Conservation (phyloP, 2,888 invertebrate genomes). For the Eristalinus aeneus region DNA sequence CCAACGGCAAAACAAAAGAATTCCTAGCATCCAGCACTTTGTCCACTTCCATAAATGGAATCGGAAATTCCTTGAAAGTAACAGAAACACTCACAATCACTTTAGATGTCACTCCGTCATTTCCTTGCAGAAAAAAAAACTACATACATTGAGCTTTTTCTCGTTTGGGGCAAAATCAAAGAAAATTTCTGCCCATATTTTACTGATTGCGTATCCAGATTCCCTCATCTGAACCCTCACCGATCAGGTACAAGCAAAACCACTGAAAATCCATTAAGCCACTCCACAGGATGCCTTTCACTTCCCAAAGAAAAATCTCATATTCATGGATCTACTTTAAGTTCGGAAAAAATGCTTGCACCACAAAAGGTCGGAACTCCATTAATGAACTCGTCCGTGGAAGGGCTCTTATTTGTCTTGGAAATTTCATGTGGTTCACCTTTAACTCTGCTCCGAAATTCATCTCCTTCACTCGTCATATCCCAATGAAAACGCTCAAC, state of each 20-base stretch:
- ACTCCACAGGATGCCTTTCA: constrained; percentile 37
- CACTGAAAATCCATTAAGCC: constrained; percentile 58
- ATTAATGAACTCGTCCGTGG: constrained; percentile 37
- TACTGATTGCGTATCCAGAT: neutral
- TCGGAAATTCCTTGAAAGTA: neutral
- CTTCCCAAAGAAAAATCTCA: constrained; percentile 12
- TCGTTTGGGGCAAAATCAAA: neutral
- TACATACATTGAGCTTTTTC: neutral
- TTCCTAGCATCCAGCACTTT: neutral
- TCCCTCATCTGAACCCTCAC: neutral
- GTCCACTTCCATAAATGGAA: neutral
- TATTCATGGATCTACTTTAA: constrained; percentile 11
- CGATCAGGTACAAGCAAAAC: neutral
- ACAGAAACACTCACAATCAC: neutral
- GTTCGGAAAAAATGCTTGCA: neutral
- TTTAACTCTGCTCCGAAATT: constrained; percentile 9
- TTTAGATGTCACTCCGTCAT: no score
- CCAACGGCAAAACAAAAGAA: neutral
- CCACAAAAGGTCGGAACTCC: constrained; percentile 21
- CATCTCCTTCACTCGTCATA: neutral
- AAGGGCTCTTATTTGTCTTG: constrained; percentile 23
- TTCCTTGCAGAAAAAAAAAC: neutral
- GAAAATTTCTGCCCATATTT: neutral
- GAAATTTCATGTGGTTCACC: neutral
- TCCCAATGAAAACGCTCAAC: constrained; percentile 20